phyloP scores from a whole-genome alignment of 2,888 invertebrate genomes.

The Abrostola triplasia region DNA sequence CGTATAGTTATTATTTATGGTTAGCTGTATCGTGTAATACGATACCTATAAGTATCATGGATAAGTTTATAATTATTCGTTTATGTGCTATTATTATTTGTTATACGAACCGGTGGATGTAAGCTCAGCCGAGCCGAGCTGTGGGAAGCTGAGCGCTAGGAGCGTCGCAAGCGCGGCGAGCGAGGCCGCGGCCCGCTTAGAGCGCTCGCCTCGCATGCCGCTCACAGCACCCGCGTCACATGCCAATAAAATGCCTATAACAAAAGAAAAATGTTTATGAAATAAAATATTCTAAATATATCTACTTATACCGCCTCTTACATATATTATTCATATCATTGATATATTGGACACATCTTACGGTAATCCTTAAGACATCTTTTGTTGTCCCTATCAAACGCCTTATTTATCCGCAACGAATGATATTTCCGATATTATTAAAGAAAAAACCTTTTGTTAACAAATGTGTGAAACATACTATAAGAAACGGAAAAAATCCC shows the following conservation, averaged over 20 bases:
- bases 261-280: neutral
- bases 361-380: too few relatives aligned
- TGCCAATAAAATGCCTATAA: constrained; percentile 73
- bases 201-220: constrained; percentile 83
- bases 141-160: constrained; percentile 69
- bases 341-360: too few relatives aligned
- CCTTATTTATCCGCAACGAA: too few relatives aligned
- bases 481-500: neutral
- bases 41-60: too few relatives aligned
- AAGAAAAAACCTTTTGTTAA: neutral
- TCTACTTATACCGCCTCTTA: too few relatives aligned
- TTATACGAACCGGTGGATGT: constrained; percentile 49
- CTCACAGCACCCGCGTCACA: constrained; percentile 80
- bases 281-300: too few relatives aligned
- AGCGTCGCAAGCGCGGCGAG: constrained; percentile 81
- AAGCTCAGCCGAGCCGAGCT: constrained; percentile 62
- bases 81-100: too few relatives aligned
- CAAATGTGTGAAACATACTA: neutral
- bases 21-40: too few relatives aligned
- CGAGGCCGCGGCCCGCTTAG: constrained; percentile 76
- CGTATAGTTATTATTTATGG: too few relatives aligned
- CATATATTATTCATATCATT: too few relatives aligned
- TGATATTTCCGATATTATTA: neutral
- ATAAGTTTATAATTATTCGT: too few relatives aligned
- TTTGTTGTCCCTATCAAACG: too few relatives aligned